phyloP scores from a whole-genome alignment of 2,888 invertebrate genomes.

The Synergus itoensis region DNA sequence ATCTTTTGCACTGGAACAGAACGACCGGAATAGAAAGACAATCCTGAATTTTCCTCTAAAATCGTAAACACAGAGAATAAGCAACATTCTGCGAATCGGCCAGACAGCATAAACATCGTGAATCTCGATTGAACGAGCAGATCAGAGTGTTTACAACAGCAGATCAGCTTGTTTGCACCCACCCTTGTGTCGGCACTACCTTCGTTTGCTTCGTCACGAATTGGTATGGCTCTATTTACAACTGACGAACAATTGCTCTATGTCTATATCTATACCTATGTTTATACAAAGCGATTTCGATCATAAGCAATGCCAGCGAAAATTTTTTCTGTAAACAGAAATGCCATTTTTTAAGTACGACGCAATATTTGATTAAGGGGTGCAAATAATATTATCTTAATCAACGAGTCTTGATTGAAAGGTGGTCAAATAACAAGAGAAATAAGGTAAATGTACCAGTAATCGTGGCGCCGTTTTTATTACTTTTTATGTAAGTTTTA shows the following conservation, averaged over 20 bases:
- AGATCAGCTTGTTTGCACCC: slow-evolving; percentile 22
- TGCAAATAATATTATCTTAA: slow-evolving; percentile 1
- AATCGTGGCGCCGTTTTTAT: too few relatives aligned
- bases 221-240: slow-evolving; percentile 46
- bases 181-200: slow-evolving; percentile 8
- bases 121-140: slow-evolving; percentile 32
- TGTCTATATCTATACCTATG: slow-evolving; percentile 21
- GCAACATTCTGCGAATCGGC: slow-evolving; percentile 20
- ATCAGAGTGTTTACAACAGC: slow-evolving; percentile 11
- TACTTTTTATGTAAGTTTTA: too few relatives aligned
- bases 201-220: slow-evolving; percentile 44
- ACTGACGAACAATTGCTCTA: slow-evolving; percentile 42
- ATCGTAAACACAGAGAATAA: slow-evolving; percentile 5
- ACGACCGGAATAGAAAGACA: slow-evolving; percentile 17
- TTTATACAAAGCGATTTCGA: slow-evolving; percentile 57
- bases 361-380: background rate
- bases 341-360: slow-evolving; percentile 54
- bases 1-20: slow-evolving; percentile 2
- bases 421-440: too few relatives aligned
- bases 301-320: slow-evolving; percentile 55
- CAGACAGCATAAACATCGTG: slow-evolving; percentile 30
- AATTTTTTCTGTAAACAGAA: slow-evolving; percentile 53
- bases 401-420: too few relatives aligned
- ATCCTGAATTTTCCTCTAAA: slow-evolving; percentile 4
- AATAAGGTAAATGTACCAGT: too few relatives aligned